A percentile compares a stretch with the other conserved stretches of the same genome.
These are phyloP conservation scores for Montipora cactus DNA, from an alignment of 64 coral and sea anemone genomes.

Conservation along the genomic window DNA sequence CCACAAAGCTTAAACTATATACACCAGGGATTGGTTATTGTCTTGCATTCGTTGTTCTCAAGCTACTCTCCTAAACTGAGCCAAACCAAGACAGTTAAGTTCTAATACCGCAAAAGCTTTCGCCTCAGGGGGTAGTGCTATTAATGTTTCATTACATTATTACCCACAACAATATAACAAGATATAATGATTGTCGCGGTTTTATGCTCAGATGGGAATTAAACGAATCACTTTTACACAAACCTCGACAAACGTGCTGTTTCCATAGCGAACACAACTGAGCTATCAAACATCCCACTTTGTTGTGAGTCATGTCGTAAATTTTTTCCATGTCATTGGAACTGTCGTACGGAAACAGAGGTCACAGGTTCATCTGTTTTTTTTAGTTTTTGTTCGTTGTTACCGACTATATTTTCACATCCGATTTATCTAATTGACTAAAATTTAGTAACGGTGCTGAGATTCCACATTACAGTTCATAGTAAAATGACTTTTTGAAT, in stretches of 20 bases:
- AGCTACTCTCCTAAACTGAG: background rate
- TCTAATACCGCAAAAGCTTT: background rate
- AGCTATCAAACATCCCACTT: background rate
- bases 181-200: background rate
- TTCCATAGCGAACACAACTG: background rate
- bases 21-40: background rate
- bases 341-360: background rate
- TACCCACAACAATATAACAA: background rate
- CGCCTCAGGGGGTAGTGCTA: slow-evolving; percentile 5
- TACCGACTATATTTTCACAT: background rate
- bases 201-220: background rate
- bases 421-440: background rate
- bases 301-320: background rate
- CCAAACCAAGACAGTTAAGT: slow-evolving; percentile 16
- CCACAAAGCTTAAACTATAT: background rate
- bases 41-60: background rate
- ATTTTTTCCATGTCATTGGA: background rate
- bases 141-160: background rate
- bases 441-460: background rate
- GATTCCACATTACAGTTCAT: background rate
- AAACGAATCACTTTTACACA: background rate
- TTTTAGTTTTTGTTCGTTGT: background rate
- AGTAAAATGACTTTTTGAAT: no score
- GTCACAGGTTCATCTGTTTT: background rate
- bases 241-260: background rate